Percentiles rank a stretch among this genome's conserved stretches.
phyloP scores from a whole-genome alignment of 2,888 invertebrate genomes.

The Ditula angustiorana region DNA sequence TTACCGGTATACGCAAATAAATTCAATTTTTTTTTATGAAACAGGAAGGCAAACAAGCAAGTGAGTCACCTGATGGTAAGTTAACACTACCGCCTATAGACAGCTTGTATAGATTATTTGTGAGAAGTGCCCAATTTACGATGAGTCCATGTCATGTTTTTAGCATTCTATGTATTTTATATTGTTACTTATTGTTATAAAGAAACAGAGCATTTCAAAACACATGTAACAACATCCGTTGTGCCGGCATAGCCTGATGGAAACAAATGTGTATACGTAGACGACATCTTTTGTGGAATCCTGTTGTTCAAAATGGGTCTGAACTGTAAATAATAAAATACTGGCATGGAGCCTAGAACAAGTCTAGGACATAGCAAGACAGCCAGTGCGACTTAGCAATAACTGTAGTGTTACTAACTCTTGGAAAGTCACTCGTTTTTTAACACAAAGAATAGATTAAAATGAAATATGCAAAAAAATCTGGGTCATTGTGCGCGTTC shows the following conservation, averaged over 20 bases:
- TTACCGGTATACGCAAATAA: no score
- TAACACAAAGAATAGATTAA: not conserved
- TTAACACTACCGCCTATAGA: no score
- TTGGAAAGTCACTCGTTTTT: not conserved
- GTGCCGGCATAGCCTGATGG: constrained; percentile 28
- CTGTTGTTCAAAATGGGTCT: constrained; percentile 55
- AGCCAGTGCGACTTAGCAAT: constrained; percentile 48
- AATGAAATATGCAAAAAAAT: no score
- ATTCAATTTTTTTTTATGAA: no score
- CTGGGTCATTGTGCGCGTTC: no score
- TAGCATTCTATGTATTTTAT: no score
- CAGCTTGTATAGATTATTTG: no score
- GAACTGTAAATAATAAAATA: constrained; percentile 65
- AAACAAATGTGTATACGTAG: constrained; percentile 53
- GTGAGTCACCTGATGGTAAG: no score
- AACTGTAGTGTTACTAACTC: constrained; percentile 33
- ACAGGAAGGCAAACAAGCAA: no score
- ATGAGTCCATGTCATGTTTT: no score
- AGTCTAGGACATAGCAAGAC: constrained; percentile 50
- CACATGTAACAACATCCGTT: constrained; percentile 8
- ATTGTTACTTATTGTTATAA: no score
- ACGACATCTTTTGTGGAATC: constrained; percentile 47
- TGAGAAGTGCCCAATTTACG: no score
- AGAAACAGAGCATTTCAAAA: not conserved
- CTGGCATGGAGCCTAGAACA: constrained; percentile 56